Evolutionary conservation across 2,797 vertebrate species (phyloP).

Genomic region (Myoxocephalus aenaeus): DNA sequence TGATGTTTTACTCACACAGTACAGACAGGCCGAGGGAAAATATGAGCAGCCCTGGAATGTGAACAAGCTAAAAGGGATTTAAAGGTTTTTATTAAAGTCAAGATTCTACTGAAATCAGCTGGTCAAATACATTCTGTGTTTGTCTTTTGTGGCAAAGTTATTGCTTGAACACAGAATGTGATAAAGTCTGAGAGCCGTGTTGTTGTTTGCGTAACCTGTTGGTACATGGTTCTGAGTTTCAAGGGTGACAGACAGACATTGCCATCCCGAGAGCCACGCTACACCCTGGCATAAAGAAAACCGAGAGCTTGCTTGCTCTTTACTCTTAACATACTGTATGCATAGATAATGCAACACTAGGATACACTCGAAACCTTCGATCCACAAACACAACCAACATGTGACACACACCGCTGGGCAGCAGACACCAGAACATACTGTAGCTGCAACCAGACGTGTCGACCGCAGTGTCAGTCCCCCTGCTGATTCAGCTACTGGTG

Average conservation of each 20-base stretch:
- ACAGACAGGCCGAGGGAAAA: neutral
- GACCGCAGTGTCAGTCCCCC: conserved; percentile 14
- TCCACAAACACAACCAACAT: conserved; percentile 16
- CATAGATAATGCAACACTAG: neutral
- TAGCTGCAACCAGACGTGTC: conserved; percentile 58
- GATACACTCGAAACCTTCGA: conserved; percentile 13
- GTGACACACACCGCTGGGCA: conserved; percentile 16
- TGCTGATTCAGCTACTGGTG: conserved; percentile 32
- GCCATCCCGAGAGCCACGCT: no score
- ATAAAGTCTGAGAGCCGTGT: no score
- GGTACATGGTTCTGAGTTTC: neutral
- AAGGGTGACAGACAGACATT: no score
- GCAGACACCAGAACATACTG: conserved; percentile 9
- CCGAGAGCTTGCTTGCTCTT: neutral
- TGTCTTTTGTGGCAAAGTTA: neutral
- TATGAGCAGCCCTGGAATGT: neutral
- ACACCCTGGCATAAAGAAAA: neutral
- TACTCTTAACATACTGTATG: neutral
- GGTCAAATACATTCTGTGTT: neutral
- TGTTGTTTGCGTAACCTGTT: no score
- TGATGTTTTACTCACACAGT: no score
- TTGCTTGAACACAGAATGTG: neutral
- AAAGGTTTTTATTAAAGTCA: neutral
- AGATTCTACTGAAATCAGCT: neutral
- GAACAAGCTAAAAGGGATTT: neutral